Base-by-base conservation (phyloP, 2,888 invertebrate genomes). In the Cerastoderma edule region DNA sequence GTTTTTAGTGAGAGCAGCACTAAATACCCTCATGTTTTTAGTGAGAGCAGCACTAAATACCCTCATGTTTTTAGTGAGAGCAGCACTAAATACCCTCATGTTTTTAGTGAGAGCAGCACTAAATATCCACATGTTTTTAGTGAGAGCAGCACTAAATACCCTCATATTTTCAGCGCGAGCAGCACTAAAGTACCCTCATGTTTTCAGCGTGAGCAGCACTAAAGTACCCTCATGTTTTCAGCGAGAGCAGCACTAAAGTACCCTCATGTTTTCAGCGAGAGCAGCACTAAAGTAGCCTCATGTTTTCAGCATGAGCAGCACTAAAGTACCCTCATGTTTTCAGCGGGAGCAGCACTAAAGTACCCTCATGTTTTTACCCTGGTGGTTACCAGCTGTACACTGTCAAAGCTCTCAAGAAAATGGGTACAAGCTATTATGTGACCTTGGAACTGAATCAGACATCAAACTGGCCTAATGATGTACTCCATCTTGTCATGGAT, bases 291-390 rank as follows among this genome's bases (percentile, higher is more conserved):
- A 39, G 16, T 39, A 16, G 39, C 16, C 8, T 39, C 16, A 39
- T 50, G 10, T 6, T 53, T 53, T 53, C 28, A 56, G 60, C 10
- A 22, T 16, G 16, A 8, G 4, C 39, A 39, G 39, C 13, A 56
- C 60, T 6, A 73, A 69, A 66, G 80, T 85, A 6, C 88, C 88
- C 22, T 53, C n/a, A 27, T 56, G 2, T 2, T 30, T 56, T 10
- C 28, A 56, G 60, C 10, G 10, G 10, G 16, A 8, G 4, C 39
- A 39, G 39, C 13, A 56, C 60, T 6, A 73, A 69, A 66, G 80
- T 85, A 6, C 88, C 88, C 22, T 81, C 71, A 67, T 88, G 88
- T 48, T 88, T 72, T 48, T 88, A 84, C 66, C 87, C 87, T 1
- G 39, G 27, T 22, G 65, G 83, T 46, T 85, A 80, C 53, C 67